These are phyloP conservation scores for Ectropis crepuscularia DNA, from an alignment of 2,888 invertebrate genomes.

Conservation along the genomic window DNA sequence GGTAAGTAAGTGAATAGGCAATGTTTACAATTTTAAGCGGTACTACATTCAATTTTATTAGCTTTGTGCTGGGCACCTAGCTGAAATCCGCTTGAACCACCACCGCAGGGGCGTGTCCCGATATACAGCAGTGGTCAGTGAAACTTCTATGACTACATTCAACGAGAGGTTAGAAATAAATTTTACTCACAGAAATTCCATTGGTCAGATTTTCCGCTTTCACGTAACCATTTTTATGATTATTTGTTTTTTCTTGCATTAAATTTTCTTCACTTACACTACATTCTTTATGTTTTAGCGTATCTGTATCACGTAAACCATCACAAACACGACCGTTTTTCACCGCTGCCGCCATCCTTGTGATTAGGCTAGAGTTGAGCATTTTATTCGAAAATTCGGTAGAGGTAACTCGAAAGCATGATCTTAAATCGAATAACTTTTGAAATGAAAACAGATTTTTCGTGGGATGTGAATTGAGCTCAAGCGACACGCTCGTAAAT, in stretches of 20 bases:
- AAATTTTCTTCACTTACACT: conserved; percentile 52
- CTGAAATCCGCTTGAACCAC: background rate
- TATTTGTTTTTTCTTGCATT: conserved; percentile 60
- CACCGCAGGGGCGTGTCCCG: conserved; percentile 25
- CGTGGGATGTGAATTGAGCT: no score
- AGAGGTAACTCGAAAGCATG: no score
- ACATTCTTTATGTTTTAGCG: conserved; percentile 49
- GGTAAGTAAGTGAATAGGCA: no score
- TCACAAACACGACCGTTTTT: conserved; percentile 50
- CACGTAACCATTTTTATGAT: conserved; percentile 63
- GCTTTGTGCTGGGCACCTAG: background rate
- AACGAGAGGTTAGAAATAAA: conserved; percentile 47
- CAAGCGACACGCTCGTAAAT: no score
- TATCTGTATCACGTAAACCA: conserved; percentile 39
- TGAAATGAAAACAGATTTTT: no score
- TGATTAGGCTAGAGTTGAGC: conserved; percentile 14
- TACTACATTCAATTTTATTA: no score
- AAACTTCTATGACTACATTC: conserved; percentile 21
- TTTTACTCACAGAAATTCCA: conserved; percentile 67
- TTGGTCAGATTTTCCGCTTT: conserved; percentile 56
- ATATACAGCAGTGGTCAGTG: conserved; percentile 8
- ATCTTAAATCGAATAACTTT: no score
- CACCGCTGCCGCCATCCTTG: conserved; percentile 66
- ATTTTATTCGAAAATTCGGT: no score
- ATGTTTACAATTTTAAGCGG: no score